Evolutionary conservation across 2,113 vertebrate genomes (phyloP).

Genomic region (Corvus hawaiiensis): DNA sequence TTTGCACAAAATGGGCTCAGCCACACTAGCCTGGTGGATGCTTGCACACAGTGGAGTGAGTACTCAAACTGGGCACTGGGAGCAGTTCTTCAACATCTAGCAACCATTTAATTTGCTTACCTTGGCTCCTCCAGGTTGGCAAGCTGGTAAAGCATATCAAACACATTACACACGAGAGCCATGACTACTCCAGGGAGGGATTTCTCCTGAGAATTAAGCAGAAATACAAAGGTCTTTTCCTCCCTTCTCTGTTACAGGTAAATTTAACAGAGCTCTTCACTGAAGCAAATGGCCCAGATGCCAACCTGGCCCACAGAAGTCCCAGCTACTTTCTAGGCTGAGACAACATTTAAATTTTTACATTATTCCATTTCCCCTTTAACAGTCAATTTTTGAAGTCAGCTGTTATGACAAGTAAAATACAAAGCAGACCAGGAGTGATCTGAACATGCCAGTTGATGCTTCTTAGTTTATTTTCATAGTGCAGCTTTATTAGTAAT

Average conservation of each 20-base stretch:
- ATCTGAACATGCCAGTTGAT: not conserved
- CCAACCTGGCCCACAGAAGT: not conserved
- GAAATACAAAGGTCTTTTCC: not conserved
- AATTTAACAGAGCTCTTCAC: not conserved
- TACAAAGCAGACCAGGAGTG: not conserved
- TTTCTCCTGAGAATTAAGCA: slow-evolving; percentile 84
- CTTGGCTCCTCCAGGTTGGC: slow-evolving; percentile 95
- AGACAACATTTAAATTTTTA: not conserved
- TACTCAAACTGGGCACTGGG: not conserved
- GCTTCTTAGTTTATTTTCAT: not conserved
- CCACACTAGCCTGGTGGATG: not conserved
- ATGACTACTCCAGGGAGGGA: slow-evolving; percentile 97
- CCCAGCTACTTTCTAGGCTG: not conserved
- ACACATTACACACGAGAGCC: slow-evolving; percentile 96
- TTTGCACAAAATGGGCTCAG: not conserved
- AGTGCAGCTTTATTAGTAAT: not conserved
- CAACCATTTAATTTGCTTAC: slow-evolving; percentile 65
- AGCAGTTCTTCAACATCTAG: not conserved
- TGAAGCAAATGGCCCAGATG: not conserved
- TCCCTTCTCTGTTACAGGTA: not conserved
- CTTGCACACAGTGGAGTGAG: not conserved
- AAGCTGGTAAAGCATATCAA: slow-evolving; percentile 98
- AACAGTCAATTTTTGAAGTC: not conserved
- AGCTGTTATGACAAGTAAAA: not conserved
- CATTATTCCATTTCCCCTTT: not conserved